Percentiles rank a stretch among this genome's conserved stretches.
phyloP scores from a whole-genome alignment of 2,113 vertebrate genomes.

The Carassius gibelio region DNA sequence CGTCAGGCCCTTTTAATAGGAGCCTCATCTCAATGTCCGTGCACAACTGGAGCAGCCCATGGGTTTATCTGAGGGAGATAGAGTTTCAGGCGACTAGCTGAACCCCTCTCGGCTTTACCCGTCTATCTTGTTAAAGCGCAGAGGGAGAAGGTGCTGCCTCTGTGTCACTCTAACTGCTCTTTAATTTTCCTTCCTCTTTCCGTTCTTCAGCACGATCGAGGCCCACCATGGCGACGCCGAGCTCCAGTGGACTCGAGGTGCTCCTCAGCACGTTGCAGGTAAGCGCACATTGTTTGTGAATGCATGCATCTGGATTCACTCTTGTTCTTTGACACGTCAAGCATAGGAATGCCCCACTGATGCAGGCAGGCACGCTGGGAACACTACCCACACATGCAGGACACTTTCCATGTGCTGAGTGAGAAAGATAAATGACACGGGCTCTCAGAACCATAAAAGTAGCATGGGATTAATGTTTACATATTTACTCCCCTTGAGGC shows the following conservation, averaged over 20 bases:
- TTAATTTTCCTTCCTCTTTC: conserved; percentile 41
- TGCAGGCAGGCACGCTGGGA: background rate
- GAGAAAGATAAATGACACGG: conserved; percentile 2
- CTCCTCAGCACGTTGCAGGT: conserved; percentile 90
- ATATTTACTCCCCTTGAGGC: background rate
- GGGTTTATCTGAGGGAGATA: conserved; percentile 60
- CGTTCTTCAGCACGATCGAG: conserved; percentile 62
- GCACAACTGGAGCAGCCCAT: conserved; percentile 60
- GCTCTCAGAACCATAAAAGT: background rate
- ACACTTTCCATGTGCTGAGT: conserved; percentile 1
- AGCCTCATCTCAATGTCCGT: conserved; percentile 76
- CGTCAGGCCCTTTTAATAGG: conserved; percentile 86
- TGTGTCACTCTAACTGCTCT: conserved; percentile 36
- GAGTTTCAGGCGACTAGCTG: conserved; percentile 64
- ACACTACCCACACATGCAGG: background rate
- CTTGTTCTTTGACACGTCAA: background rate
- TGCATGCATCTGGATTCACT: conserved; percentile 8
- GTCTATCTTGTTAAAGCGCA: conserved; percentile 21
- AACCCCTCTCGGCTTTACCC: conserved; percentile 35
- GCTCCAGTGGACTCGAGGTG: conserved; percentile 84
- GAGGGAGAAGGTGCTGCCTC: background rate
- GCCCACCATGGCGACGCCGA: conserved; percentile 80
- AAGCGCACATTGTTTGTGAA: conserved; percentile 62
- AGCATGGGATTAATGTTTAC: background rate
- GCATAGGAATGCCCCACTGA: background rate